Evolutionary conservation across 2,113 vertebrate species (phyloP).

Genomic region (Cygnus buccinator): DNA sequence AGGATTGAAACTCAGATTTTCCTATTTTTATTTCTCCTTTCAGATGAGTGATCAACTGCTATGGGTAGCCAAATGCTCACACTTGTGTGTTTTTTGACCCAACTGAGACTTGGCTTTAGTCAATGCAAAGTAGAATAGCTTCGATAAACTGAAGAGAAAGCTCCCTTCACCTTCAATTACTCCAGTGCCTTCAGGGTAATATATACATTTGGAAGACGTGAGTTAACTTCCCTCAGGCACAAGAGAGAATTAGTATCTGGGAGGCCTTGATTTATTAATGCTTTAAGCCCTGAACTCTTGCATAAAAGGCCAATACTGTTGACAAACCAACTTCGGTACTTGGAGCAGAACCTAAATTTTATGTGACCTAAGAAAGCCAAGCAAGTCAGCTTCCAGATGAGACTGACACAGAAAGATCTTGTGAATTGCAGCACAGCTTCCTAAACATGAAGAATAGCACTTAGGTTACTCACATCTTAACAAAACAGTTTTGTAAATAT

Average conservation of each 20-base stretch:
- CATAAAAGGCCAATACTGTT: background rate
- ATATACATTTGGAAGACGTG: background rate
- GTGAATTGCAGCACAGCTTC: background rate
- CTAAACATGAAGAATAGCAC: background rate
- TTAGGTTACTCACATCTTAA: background rate
- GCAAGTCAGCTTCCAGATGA: background rate
- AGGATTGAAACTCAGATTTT: background rate
- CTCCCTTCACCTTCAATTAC: background rate
- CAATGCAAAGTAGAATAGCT: background rate
- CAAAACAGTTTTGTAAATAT: background rate
- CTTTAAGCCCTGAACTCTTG: background rate
- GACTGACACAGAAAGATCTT: background rate
- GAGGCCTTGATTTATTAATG: conserved; percentile 5
- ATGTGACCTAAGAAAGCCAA: background rate
- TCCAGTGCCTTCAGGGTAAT: background rate
- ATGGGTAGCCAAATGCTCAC: background rate
- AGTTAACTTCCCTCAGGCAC: background rate
- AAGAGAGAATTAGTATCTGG: background rate
- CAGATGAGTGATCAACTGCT: background rate
- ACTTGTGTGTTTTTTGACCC: background rate
- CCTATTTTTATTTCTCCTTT: background rate
- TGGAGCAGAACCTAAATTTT: background rate
- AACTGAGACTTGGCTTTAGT: background rate
- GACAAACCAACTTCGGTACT: background rate
- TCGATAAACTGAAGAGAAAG: background rate